Base-by-base conservation (phyloP, 2,113 vertebrate genomes). In the Ophiodon elongatus region DNA sequence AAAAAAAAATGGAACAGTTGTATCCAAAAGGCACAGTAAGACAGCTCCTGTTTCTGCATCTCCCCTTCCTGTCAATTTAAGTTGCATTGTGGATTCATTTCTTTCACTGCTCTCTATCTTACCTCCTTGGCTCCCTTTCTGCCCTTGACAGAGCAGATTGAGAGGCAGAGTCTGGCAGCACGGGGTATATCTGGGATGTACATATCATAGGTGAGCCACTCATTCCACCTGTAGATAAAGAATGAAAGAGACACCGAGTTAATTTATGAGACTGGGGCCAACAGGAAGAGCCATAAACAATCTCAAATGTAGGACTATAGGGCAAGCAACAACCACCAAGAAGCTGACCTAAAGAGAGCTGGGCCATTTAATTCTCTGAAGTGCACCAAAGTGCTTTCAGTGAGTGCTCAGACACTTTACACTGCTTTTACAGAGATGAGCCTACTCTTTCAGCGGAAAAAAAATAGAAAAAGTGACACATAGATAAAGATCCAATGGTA, bases 101-200 rank as follows among this genome's bases (percentile, higher is more conserved):
- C 80, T 21, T n/a, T 31, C 29, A 31, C 19, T 35, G 56, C 17
- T 66, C 8, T 77, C 62, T 19, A 9, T 41, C 72, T 27, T 82
- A 99, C 98, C 97, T 99, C 98, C 89, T 99, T 99, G 59, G 98
- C 98, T 66, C 98, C 98, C 84, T 99, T 99, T 63, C 98, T 95
- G 83, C 98, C 98, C 90, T 99, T 99, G 27, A 99, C 98, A 41
- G 98, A 99, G 90, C 98, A 99, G 94, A 99, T 99, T 43, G 98
- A 99, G 50, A 99, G 97, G 92, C 98, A 99, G 88, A 99, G 97
- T 56, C 98, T 96, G 86, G 98, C 98, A 50, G 98, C 98, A n/a
- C 98, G 96, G 8, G 98, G 98, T 78, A 99, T 96, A 80, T 99
- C 98, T 72, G 97, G 96, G 95, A 99, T 97, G 94, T 97, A 98